A percentile compares a stretch with the other conserved stretches of the same genome.
phyloP scores from a whole-genome alignment of 2,888 invertebrate genomes.

The Plebejus anna region DNA sequence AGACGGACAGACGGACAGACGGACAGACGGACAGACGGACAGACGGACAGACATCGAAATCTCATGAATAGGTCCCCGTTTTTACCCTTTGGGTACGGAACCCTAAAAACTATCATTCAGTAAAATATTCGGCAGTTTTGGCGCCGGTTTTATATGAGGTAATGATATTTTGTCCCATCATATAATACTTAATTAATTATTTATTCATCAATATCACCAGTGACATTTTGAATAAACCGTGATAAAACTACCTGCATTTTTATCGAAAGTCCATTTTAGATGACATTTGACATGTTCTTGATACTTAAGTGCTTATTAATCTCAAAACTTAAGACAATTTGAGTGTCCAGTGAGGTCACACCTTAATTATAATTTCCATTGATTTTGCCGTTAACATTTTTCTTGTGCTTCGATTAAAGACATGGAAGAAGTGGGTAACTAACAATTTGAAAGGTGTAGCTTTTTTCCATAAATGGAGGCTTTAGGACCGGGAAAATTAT shows the following conservation, averaged over 20 bases:
- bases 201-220: not conserved
- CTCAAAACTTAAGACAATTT: not conserved
- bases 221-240: not conserved
- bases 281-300: conserved; percentile 23
- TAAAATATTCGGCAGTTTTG: not conserved
- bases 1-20: too few relatives aligned
- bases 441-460: too few relatives aligned
- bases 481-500: too few relatives aligned
- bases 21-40: too few relatives aligned
- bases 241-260: not conserved
- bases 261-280: conserved; percentile 3
- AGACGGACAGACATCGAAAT: too few relatives aligned
- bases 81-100: too few relatives aligned
- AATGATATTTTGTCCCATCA: not conserved
- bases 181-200: not conserved
- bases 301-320: conserved; percentile 12
- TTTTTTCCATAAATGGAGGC: too few relatives aligned
- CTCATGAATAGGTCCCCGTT: too few relatives aligned
- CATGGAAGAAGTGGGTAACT: too few relatives aligned
- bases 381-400: not conserved
- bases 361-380: conserved; percentile 12
- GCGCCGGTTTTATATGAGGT: not conserved
- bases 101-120: too few relatives aligned
- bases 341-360: conserved; percentile 12
- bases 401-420: not conserved